Conservation (phyloP, 2,113 vertebrate species). For the Catharus minimus region DNA sequence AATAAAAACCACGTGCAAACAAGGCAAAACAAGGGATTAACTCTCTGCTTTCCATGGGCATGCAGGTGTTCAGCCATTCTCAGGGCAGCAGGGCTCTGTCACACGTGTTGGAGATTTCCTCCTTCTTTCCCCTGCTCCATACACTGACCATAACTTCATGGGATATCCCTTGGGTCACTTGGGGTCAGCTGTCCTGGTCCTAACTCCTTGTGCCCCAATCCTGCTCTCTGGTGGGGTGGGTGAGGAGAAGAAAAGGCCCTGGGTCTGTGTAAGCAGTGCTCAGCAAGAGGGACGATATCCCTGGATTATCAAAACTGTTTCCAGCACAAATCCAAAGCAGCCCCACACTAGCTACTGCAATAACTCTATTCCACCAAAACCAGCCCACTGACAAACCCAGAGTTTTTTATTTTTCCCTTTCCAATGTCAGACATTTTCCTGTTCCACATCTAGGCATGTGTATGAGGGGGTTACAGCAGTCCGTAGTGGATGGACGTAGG, state of each 20-base stretch:
- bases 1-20: not conserved
- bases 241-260: not conserved
- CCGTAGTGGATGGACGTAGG: rapidly evolving
- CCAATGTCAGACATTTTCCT: not conserved
- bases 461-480: not conserved
- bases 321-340: not conserved
- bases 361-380: not conserved
- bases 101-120: not conserved
- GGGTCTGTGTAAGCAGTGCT: not conserved
- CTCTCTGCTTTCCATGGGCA: not conserved
- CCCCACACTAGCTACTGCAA: not conserved
- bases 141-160: not conserved
- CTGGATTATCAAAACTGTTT: not conserved
- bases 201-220: not conserved
- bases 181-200: not conserved
- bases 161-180: not conserved
- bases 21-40: not conserved
- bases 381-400: not conserved
- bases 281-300: not conserved
- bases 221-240: not conserved
- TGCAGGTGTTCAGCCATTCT: not conserved
- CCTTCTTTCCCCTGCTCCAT: not conserved
- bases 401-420: not conserved
- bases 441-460: not conserved
- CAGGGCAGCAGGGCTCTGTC: not conserved